These are phyloP conservation scores for Carapus acus DNA, from an alignment of 2,797 vertebrate genomes.

Conservation along the genomic window DNA sequence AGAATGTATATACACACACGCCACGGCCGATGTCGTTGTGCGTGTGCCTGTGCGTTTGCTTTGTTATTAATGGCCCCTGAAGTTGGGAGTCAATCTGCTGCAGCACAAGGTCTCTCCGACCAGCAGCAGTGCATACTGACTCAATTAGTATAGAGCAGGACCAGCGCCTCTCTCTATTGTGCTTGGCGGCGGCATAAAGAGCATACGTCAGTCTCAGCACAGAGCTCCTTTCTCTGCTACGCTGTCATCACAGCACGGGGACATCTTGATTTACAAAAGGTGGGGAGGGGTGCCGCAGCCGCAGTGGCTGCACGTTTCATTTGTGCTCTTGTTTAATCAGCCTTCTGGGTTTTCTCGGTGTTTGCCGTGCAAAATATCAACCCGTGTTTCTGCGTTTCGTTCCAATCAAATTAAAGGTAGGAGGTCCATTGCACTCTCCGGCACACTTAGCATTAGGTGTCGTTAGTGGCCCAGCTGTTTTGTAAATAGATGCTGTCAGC, in stretches of 20 bases:
- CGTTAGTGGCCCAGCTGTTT: conserved; percentile 54
- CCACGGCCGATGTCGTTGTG: conserved; percentile 18
- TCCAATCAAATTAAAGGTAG: conserved; percentile 12
- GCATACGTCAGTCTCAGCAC: conserved; percentile 64
- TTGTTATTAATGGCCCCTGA: conserved; percentile 59
- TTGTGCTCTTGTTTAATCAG: no score
- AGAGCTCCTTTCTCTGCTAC: conserved; percentile 60
- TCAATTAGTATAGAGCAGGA: conserved; percentile 65
- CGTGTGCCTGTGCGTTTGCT: conserved; percentile 29
- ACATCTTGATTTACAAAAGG: conserved; percentile 67
- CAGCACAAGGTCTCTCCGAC: conserved; percentile 53
- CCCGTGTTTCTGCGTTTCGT: conserved; percentile 3
- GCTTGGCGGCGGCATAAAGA: conserved; percentile 63
- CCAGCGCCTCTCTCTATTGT: conserved; percentile 64
- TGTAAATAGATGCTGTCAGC: conserved; percentile 68
- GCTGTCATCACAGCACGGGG: conserved; percentile 50
- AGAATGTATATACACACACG: conserved; percentile 21
- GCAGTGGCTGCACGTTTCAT: no score
- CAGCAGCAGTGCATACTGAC: conserved; percentile 65
- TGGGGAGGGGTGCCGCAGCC: no score
- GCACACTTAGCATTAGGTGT: conserved; percentile 23
- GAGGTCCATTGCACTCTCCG: conserved; percentile 35
- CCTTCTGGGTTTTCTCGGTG: neutral
- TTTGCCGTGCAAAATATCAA: conserved; percentile 5
- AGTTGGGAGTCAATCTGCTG: conserved; percentile 56